Percentiles rank a stretch among this genome's conserved stretches.
Evolutionary conservation across 2,888 invertebrate species (phyloP).

Genomic region (Drosophila infuscata): DNA sequence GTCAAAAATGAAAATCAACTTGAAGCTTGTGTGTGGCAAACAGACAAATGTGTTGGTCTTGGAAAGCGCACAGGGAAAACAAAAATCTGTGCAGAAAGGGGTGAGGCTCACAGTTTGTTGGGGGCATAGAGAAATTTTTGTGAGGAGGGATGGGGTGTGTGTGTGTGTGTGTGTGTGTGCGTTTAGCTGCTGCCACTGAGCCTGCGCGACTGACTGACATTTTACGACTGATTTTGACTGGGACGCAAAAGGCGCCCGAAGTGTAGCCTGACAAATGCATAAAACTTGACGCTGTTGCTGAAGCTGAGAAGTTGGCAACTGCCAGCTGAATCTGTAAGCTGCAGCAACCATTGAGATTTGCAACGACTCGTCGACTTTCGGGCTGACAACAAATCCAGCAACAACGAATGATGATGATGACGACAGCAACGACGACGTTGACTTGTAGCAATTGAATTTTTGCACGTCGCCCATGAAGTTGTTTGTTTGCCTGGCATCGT

Average conservation of each 20-base stretch:
- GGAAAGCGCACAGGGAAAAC: conserved; percentile 67
- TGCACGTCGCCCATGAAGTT: conserved; percentile 81
- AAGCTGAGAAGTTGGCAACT: conserved; percentile 27
- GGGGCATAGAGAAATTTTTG: background rate
- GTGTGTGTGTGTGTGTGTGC: conserved; percentile 1
- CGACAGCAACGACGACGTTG: conserved; percentile 49
- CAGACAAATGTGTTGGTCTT: conserved; percentile 77
- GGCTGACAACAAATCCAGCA: conserved; percentile 24
- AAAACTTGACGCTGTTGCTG: conserved; percentile 55
- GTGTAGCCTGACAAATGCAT: conserved; percentile 81
- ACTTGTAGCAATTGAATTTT: conserved; percentile 81
- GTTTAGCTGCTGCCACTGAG: conserved; percentile 10
- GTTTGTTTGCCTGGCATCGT: conserved; percentile 77
- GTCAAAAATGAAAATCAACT: conserved; percentile 76
- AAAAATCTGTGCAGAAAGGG: conserved; percentile 26
- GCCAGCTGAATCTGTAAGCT: conserved; percentile 25
- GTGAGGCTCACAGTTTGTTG: background rate
- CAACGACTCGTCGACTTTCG: conserved; percentile 42
- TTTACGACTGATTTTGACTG: conserved; percentile 66
- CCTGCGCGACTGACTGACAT: conserved; percentile 76
- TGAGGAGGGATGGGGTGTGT: background rate
- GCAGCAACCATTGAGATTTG: conserved; percentile 53
- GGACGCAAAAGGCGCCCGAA: conserved; percentile 60
- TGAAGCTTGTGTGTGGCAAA: conserved; percentile 59
- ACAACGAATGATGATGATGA: conserved; percentile 43